Percentiles rank a stretch among this genome's conserved stretches.
Evolutionary conservation across 2,888 invertebrate species (phyloP).

Genomic region (Cordilura impudica): DNA sequence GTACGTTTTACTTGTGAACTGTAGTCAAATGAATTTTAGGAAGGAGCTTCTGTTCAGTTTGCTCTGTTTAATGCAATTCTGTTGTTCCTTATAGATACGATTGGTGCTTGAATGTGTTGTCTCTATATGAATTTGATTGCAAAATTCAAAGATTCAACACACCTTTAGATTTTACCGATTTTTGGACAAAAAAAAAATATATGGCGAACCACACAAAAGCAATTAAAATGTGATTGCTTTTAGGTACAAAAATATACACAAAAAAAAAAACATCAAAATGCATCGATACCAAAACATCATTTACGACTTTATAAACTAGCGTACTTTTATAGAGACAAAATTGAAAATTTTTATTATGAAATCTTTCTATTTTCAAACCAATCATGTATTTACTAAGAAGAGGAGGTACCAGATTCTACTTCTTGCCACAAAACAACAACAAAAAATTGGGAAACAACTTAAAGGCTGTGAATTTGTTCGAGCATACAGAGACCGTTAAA

Average conservation of each 20-base stretch:
- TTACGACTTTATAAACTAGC: background rate
- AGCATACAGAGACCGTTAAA: background rate
- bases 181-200: slow-evolving; percentile 8
- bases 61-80: background rate
- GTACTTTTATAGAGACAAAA: background rate
- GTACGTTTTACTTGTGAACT: slow-evolving; percentile 25
- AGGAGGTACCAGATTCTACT: slow-evolving; percentile 36
- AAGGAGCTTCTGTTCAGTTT: slow-evolving; percentile 24
- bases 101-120: slow-evolving; percentile 52
- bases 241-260: slow-evolving; percentile 31
- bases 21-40: slow-evolving; percentile 32
- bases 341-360: slow-evolving; percentile 5
- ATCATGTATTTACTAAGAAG: slow-evolving; percentile 53
- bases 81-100: background rate
- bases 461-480: background rate
- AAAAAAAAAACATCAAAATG: slow-evolving; percentile 28
- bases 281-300: background rate
- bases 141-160: slow-evolving; percentile 45
- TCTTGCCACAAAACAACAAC: background rate
- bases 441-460: background rate
- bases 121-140: slow-evolving; percentile 36
- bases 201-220: slow-evolving; percentile 69
- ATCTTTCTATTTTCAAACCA: slow-evolving; percentile 51
- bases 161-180: slow-evolving; percentile 50
- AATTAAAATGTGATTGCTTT: slow-evolving; percentile 76